phyloP scores from a whole-genome alignment of 2,797 vertebrate species.

The Siniperca undulata region DNA sequence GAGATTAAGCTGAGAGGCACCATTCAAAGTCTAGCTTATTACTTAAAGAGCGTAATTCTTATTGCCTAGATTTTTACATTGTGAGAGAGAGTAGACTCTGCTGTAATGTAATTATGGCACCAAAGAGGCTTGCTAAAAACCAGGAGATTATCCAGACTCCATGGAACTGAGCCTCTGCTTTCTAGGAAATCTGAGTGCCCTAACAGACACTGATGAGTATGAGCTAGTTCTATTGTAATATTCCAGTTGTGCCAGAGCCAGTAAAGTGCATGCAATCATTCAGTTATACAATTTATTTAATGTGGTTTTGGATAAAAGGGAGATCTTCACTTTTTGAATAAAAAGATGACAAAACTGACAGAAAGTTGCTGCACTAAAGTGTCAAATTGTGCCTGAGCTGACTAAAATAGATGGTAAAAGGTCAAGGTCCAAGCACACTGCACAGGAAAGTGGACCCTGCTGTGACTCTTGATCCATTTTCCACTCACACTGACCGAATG shows the following conservation, averaged over 20 bases:
- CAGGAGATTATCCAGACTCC: not conserved
- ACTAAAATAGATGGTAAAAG: not conserved
- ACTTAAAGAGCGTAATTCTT: not conserved
- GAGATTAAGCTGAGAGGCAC: not conserved
- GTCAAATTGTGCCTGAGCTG: not conserved
- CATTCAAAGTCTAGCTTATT: not conserved
- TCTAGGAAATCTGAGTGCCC: slow-evolving; percentile 19
- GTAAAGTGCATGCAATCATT: not conserved
- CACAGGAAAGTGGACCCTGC: not conserved
- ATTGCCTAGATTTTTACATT: not conserved
- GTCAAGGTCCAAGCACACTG: not conserved
- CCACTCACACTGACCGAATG: not conserved
- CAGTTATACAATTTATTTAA: not conserved
- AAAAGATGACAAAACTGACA: not conserved
- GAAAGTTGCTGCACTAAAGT: not conserved
- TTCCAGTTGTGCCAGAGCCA: not conserved
- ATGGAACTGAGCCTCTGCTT: not conserved
- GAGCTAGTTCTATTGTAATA: not conserved
- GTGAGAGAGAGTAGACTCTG: not conserved
- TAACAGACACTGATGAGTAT: not conserved
- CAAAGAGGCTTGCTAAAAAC: slow-evolving; percentile 9
- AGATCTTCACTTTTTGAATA: not conserved
- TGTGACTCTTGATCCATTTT: not conserved
- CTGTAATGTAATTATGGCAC: slow-evolving; percentile 35
- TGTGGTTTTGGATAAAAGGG: not conserved